phyloP scores from a whole-genome alignment of 2,797 vertebrate genomes.

The Diplodus puntazzo region DNA sequence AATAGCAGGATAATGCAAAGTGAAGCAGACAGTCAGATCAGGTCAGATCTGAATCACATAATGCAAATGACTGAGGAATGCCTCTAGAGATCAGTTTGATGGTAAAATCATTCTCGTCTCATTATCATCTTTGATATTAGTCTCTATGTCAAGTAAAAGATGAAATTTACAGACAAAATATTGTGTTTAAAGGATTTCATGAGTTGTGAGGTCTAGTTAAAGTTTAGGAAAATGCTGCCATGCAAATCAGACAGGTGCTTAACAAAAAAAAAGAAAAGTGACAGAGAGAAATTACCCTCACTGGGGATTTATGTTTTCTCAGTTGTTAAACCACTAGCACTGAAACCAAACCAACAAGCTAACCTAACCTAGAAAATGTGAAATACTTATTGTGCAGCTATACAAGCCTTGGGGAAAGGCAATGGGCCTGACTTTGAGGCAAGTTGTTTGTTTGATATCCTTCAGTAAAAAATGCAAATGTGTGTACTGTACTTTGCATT shows the following conservation, averaged over 20 bases:
- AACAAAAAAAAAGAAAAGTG: neutral
- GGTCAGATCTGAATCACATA: slow-evolving; percentile 13
- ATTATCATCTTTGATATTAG: neutral
- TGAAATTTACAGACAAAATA: neutral
- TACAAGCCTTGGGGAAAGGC: neutral
- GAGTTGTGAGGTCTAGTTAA: neutral
- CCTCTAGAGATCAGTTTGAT: slow-evolving; percentile 13
- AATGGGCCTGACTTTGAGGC: neutral
- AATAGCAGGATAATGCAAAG: slow-evolving; percentile 49
- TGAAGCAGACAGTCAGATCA: slow-evolving; percentile 12
- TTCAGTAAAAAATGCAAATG: slow-evolving; percentile 47
- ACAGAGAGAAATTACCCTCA: neutral
- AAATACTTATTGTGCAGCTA: neutral
- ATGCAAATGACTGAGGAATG: slow-evolving; percentile 19
- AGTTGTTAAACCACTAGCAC: neutral
- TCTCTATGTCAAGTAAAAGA: neutral
- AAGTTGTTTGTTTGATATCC: slow-evolving; percentile 10
- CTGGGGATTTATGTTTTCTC: neutral
- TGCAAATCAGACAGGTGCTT: slow-evolving; percentile 10
- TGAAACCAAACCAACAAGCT: neutral
- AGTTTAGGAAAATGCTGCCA: neutral
- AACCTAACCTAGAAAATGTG: neutral
- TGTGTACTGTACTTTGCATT: slow-evolving; percentile 52
- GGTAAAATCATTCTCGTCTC: neutral
- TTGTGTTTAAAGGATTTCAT: neutral